Base-by-base conservation (phyloP, 2,797 vertebrate species). In the Euthynnus affinis region DNA sequence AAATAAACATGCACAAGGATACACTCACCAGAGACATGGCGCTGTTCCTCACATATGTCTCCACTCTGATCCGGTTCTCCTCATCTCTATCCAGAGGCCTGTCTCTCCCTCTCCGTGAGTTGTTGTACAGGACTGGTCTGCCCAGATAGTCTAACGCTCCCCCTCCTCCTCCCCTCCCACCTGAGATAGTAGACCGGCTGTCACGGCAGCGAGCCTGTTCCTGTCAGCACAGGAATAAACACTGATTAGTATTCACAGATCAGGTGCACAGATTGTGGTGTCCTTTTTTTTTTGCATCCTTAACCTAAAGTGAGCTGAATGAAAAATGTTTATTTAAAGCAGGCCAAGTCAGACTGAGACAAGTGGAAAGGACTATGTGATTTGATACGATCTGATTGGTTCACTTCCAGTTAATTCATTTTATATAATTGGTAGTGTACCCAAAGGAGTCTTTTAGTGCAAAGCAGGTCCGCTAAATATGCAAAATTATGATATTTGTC, bases 161-260 rank as follows among this genome's bases (percentile, higher is more conserved):
- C 18, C 61, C 90, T 74, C 53, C 84, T 60, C 60, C 71, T 82
- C 95, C 95, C 56, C 96, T 87, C 52, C 96, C 95, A 0, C 96
- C 96, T 0, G 97, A 97, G 74, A 97, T 84, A 0, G 97, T 98
- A 20, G 97, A 98, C 77, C 95, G 96, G 63, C 97, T 98, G 84
- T 96, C 95, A 13, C 91, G 86, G 72, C 83, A 93, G 65, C 84
- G 91, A 22, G 91, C 70, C 25, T 81, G 91, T 13, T 96, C 95
- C 94, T 95, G 85, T 80, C 58, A 17, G 60, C 2, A 1, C 44
- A 65, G 60, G 40, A 23, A 82, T 48, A 53, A 5, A 83, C 18
- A 55, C 13, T 6, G 29, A 51, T 86, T 48, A 81, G 58, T 20
- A 32, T 53, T 56, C 53, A 42, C 27, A 48, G 9, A 56, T 62